These are phyloP conservation scores for Clivina fossor DNA, from an alignment of 2,888 invertebrate genomes.

Conservation along the genomic window DNA sequence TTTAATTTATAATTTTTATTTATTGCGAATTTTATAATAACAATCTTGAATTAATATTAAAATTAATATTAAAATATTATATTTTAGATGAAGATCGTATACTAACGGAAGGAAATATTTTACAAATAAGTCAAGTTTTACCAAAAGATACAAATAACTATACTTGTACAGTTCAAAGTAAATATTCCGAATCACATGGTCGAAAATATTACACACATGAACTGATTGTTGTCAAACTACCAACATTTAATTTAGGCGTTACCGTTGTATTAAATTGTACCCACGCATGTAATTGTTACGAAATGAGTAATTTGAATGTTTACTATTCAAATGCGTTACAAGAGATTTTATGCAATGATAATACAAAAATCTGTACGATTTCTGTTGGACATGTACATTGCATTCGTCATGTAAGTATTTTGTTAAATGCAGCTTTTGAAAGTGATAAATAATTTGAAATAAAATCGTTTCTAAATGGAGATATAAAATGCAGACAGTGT, in stretches of 20 bases:
- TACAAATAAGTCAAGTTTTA: slow-evolving; percentile 38
- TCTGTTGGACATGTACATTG: slow-evolving; percentile 48
- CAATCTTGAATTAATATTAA: too few species aligned
- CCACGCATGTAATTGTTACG: slow-evolving; percentile 45
- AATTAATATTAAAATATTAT: too few species aligned
- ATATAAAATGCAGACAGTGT: too few species aligned
- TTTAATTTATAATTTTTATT: too few species aligned
- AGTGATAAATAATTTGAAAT: too few species aligned
- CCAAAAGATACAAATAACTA: slow-evolving; percentile 51
- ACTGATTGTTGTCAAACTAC: slow-evolving; percentile 48
- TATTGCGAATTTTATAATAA: too few species aligned
- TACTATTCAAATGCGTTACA: slow-evolving; percentile 48
- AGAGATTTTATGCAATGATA: slow-evolving; percentile 47
- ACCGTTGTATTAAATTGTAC: slow-evolving; percentile 47
- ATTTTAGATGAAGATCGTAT: too few species aligned
- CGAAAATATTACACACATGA: slow-evolving; percentile 45
- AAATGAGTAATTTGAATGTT: slow-evolving; percentile 46
- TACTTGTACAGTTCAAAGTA: slow-evolving; percentile 45
- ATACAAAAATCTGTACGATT: slow-evolving; percentile 45
- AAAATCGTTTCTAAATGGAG: too few species aligned
- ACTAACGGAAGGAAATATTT: too few species aligned
- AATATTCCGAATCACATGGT: slow-evolving; percentile 35
- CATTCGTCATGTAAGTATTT: slow-evolving; percentile 44
- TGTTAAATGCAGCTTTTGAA: too few species aligned
- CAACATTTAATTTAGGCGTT: slow-evolving; percentile 47